Evolutionary conservation across 2,797 vertebrate species (phyloP).

Genomic region (Myripristis murdjan): DNA sequence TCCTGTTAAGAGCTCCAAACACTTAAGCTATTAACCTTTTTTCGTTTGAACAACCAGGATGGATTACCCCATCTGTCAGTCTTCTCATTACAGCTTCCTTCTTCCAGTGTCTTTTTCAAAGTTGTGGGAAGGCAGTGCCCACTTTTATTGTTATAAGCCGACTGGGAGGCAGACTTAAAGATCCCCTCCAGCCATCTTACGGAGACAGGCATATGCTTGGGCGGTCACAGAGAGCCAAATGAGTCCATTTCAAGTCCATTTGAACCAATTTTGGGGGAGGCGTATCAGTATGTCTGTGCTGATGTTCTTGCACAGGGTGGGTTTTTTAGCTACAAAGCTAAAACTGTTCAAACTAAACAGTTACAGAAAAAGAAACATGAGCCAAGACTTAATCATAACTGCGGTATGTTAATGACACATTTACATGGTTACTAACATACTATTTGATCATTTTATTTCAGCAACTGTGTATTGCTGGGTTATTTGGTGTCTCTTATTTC

Average conservation of each 20-base stretch:
- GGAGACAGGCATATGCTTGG: slow-evolving; percentile 62
- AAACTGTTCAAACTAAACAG: slow-evolving; percentile 34
- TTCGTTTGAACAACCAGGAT: slow-evolving; percentile 66
- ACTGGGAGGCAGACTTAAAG: slow-evolving; percentile 52
- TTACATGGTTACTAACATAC: background rate
- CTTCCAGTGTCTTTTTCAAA: slow-evolving; percentile 34
- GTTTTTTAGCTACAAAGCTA: slow-evolving; percentile 35
- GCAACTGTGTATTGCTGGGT: background rate
- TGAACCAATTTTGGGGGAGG: slow-evolving; percentile 61
- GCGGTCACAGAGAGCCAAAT: slow-evolving; percentile 64
- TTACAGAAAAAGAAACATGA: slow-evolving; percentile 17
- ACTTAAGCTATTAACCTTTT: slow-evolving; percentile 81
- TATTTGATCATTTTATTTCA: background rate
- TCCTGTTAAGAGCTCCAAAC: slow-evolving; percentile 65
- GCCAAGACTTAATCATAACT: slow-evolving; percentile 5
- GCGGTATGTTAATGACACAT: background rate
- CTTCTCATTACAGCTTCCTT: slow-evolving; percentile 60
- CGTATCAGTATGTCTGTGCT: slow-evolving; percentile 46
- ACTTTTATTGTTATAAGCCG: slow-evolving; percentile 56
- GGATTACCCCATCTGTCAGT: slow-evolving; percentile 60
- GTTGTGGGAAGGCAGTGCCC: slow-evolving; percentile 32
- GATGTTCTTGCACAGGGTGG: slow-evolving; percentile 34
- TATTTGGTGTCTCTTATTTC: background rate
- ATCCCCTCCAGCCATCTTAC: slow-evolving; percentile 51
- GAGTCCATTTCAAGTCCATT: slow-evolving; percentile 69